These are phyloP conservation scores for Apis dorsata DNA, from an alignment of 1,140 invertebrate species.

Conservation along the genomic window DNA sequence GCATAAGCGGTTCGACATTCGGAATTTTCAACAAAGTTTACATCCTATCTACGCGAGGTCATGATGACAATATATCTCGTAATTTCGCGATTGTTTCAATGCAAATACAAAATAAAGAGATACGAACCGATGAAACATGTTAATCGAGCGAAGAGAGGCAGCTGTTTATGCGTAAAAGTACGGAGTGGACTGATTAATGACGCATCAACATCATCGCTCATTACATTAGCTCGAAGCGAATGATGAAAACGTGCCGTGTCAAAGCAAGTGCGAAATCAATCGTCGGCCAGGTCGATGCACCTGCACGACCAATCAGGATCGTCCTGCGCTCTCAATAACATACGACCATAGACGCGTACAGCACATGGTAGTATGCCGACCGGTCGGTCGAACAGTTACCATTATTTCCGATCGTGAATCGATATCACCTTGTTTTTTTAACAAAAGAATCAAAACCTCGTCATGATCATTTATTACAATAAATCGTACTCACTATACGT, in stretches of 20 bases:
- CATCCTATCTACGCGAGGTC: too few species aligned
- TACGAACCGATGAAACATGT: neutral
- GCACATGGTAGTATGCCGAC: too few species aligned
- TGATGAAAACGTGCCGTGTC: constrained; percentile 52
- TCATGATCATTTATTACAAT: constrained; percentile 29
- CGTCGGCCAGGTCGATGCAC: constrained; percentile 48
- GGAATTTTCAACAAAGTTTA: neutral
- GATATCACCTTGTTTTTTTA: constrained; percentile 5
- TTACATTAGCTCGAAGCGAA: constrained; percentile 50
- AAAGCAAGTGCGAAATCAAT: constrained; percentile 61
- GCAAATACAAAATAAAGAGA: neutral
- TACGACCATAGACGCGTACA: constrained; percentile 1
- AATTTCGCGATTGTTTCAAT: neutral
- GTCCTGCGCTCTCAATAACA: constrained; percentile 23
- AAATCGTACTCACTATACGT: neutral
- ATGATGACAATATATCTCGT: neutral
- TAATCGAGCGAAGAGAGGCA: neutral
- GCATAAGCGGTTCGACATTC: neutral
- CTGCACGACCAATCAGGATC: constrained; percentile 41
- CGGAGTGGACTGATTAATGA: constrained; percentile 22
- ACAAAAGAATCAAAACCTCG: neutral
- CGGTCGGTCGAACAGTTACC: constrained; percentile 1
- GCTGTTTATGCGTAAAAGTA: constrained; percentile 31
- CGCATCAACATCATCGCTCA: constrained; percentile 45
- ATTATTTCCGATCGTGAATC: constrained; percentile 31